Conservation (phyloP, 2,797 vertebrate genomes). For the Micromesistius poutassou region DNA sequence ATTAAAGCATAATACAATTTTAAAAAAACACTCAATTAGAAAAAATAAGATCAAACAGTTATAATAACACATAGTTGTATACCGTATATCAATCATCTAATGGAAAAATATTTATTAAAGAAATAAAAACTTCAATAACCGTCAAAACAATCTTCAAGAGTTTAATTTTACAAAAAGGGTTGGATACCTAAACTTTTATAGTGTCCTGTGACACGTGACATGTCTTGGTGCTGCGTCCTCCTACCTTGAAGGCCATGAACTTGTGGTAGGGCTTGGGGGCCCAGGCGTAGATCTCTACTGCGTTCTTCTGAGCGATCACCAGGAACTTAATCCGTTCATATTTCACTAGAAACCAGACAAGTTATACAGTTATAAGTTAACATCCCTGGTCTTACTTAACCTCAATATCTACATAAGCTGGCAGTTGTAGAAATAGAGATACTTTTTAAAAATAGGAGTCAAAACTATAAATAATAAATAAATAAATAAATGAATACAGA, state of each 20-base stretch:
- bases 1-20: not conserved
- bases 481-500: too few species aligned
- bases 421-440: too few species aligned
- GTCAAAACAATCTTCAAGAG: too few species aligned
- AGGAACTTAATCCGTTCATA: conserved; percentile 90
- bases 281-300: conserved; percentile 89
- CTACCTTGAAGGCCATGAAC: conserved; percentile 91
- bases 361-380: not conserved
- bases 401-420: too few species aligned
- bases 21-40: not conserved
- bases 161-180: too few species aligned
- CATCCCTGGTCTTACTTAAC: not conserved
- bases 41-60: not conserved
- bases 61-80: not conserved
- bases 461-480: too few species aligned
- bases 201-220: not conserved
- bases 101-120: not conserved
- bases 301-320: conserved; percentile 88
- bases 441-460: too few species aligned
- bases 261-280: conserved; percentile 90
- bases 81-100: not conserved
- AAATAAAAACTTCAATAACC: not conserved
- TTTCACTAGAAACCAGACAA: conserved; percentile 74
- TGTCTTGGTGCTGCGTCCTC: not conserved
- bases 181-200: not conserved